Evolutionary conservation across 2,797 vertebrate species (phyloP).

Genomic region (Aphelocoma californica): DNA sequence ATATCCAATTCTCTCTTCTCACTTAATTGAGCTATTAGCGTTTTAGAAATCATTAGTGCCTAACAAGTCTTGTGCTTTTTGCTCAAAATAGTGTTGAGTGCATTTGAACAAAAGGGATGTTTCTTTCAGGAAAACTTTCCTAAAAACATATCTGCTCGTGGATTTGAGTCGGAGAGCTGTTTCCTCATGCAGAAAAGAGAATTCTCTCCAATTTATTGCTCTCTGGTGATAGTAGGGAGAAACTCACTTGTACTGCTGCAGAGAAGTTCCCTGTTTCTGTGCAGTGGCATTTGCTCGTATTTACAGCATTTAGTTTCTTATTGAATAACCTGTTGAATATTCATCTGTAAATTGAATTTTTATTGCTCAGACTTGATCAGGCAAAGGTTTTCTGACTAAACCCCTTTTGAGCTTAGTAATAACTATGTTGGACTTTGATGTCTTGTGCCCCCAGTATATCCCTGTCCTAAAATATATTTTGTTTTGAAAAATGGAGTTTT

Average conservation of each 20-base stretch:
- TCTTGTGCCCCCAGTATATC: background rate
- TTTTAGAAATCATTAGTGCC: background rate
- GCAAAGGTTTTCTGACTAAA: background rate
- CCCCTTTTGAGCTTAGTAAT: background rate
- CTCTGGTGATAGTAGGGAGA: background rate
- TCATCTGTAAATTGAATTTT: background rate
- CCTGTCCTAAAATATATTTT: background rate
- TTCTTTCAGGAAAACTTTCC: background rate
- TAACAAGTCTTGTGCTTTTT: background rate
- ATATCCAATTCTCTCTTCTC: background rate
- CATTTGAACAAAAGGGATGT: background rate
- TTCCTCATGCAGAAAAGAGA: background rate
- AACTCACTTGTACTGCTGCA: background rate
- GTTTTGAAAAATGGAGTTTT: background rate
- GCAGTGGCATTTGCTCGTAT: background rate
- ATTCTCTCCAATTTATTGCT: background rate
- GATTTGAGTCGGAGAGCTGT: background rate
- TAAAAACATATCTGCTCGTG: background rate
- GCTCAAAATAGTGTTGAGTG: background rate
- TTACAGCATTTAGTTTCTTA: background rate
- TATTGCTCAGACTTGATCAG: background rate
- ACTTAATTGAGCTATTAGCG: constrained; percentile 29
- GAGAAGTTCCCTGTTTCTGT: background rate
- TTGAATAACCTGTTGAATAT: background rate
- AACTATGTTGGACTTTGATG: background rate